Conservation (phyloP, 1,140 invertebrate genomes). For the Cherax destructor region DNA sequence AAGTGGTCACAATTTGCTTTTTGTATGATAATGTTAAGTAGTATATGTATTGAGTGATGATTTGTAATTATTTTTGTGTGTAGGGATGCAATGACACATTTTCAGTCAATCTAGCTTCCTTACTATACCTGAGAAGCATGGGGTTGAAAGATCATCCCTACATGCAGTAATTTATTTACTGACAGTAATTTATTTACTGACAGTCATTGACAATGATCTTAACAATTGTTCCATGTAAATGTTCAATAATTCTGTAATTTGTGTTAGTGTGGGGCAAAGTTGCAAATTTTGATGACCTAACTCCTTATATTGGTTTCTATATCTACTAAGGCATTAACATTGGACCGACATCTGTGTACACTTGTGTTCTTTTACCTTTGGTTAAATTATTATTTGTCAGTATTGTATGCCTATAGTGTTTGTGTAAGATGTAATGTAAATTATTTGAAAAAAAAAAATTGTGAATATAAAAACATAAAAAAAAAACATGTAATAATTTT, state of each 20-base stretch:
- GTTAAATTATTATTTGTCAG: background rate
- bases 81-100: constrained; percentile 2
- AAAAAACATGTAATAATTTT: too few relatives aligned
- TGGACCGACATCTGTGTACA: too few relatives aligned
- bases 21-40: constrained; percentile 36
- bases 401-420: too few relatives aligned
- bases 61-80: constrained; percentile 42
- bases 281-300: constrained; percentile 17
- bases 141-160: constrained; percentile 10
- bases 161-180: constrained; percentile 37
- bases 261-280: constrained; percentile 35
- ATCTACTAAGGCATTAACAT: too few relatives aligned
- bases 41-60: constrained; percentile 25
- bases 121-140: background rate
- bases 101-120: background rate
- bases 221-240: constrained; percentile 34
- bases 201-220: constrained; percentile 27
- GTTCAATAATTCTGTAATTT: constrained; percentile 49
- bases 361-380: too few relatives aligned
- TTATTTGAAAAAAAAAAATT: too few relatives aligned
- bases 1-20: constrained; percentile 52
- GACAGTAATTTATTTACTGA: background rate
- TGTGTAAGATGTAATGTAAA: too few relatives aligned
- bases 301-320: too few relatives aligned
- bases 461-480: too few relatives aligned